Evolutionary conservation across 2,113 vertebrate species (phyloP), one percentile per base, ranked within the genome.

Genomic region (Mesitornis unicolor): DNA sequence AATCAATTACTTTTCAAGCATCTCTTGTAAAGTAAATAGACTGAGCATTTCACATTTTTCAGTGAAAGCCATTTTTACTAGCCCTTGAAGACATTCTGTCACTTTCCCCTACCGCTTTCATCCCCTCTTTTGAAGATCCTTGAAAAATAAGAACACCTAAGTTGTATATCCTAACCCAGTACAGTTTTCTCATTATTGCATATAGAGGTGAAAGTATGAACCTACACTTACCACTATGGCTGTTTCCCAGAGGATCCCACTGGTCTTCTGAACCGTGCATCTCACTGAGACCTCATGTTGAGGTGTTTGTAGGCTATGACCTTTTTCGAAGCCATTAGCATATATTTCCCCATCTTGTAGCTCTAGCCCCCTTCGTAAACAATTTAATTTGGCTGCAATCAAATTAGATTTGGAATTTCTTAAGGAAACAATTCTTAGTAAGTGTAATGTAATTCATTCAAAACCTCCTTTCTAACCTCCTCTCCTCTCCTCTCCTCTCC

Each of bases 261-360:
- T 47, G 9, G 5, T 47, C 28, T 75, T 50, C 11, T 21, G 18
- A 54, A 16, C 35, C 1, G 1, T 31, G 15, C 36, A 51, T 21
- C 11, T 89, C 1, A 0, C 63, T 47, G 69, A 74, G 33, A 78
- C 4, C 5, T 13, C 5, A 18, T 8, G 33, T 18, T 5, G 4
- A 90, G 43, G 31, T 2, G 1, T 11, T 84, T 70, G 26, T 22
- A 73, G 45, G 24, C 24, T 80, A 16, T 54, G 22, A 40, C 3
- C 4, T n/a, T 67, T 76, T 68, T 19, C 29, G 43, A 80, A 63
- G 38, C n/a, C 80, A 70, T 25, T 7, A 50, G 45, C 21, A 19
- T 28, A 2, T 40, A 35, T 54, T 86, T 92, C 22, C 26, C 15
- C 24, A 28, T 42, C 82, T 86, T 42, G 10, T 71, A 60, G 42